phyloP scores from a whole-genome alignment of 2,113 vertebrate genomes.

The Corynorhinus townsendii region DNA sequence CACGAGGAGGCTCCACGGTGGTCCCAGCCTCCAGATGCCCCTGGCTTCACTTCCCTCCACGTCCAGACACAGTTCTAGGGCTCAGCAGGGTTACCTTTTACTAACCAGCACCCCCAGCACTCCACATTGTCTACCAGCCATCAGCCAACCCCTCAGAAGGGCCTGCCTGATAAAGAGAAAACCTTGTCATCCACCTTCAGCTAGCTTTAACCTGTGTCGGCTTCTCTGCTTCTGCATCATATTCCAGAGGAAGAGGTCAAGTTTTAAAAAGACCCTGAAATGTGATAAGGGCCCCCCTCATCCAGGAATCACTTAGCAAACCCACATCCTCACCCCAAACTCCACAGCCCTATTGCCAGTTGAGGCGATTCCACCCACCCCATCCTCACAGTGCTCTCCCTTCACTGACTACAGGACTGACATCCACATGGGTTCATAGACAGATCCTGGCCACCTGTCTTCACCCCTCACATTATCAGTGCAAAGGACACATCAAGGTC shows the following conservation, averaged over 20 bases:
- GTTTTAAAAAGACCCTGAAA: background rate
- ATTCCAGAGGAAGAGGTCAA: background rate
- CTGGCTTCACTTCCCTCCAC: background rate
- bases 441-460: background rate
- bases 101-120: background rate
- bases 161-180: background rate
- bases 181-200: background rate
- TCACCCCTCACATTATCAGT: background rate
- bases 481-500: background rate
- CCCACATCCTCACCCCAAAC: background rate
- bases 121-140: background rate
- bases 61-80: background rate
- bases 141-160: background rate
- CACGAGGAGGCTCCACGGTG: background rate
- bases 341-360: background rate
- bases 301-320: background rate
- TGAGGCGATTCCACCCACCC: background rate
- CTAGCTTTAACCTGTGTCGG: background rate
- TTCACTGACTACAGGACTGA: background rate
- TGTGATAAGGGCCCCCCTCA: background rate
- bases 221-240: background rate
- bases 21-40: background rate
- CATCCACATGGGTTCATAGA: background rate
- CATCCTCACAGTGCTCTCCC: background rate
- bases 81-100: background rate